These are phyloP conservation scores for Incurvaria masculella DNA, from an alignment of 2,888 invertebrate genomes.

Conservation along the genomic window DNA sequence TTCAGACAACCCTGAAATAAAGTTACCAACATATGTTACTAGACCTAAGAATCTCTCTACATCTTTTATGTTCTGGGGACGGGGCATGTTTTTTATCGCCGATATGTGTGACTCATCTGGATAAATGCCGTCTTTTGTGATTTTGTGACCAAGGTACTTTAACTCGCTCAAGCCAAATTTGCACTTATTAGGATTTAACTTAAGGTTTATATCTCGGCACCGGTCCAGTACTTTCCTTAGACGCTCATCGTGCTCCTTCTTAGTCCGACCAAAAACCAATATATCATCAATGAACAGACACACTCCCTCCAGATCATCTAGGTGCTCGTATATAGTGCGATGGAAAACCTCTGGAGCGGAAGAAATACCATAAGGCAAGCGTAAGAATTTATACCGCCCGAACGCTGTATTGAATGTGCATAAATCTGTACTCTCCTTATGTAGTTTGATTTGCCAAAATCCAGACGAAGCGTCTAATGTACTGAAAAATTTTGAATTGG, in stretches of 20 bases:
- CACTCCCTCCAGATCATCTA: slow-evolving; percentile 9
- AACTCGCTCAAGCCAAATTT: slow-evolving; percentile 5
- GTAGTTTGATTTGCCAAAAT: slow-evolving; percentile 15
- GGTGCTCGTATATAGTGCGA: slow-evolving; percentile 13
- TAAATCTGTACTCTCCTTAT: slow-evolving; percentile 11
- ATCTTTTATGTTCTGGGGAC: slow-evolving; percentile 14
- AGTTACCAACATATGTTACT: slow-evolving; percentile 17
- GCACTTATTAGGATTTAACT: slow-evolving; percentile 4
- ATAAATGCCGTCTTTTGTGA: slow-evolving; percentile 2
- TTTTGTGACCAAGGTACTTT: slow-evolving; percentile 7
- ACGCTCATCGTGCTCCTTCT: slow-evolving; percentile 7
- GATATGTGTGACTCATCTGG: slow-evolving; percentile 15
- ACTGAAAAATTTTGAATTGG: slow-evolving; percentile 13
- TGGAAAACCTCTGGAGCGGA: slow-evolving; percentile 19
- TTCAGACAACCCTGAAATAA: slow-evolving; percentile 18
- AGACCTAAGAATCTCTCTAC: slow-evolving; percentile 17
- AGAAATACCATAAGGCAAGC: slow-evolving; percentile 17
- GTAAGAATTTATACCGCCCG: slow-evolving; percentile 17
- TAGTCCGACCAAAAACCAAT: slow-evolving; percentile 5
- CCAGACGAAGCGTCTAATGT: slow-evolving; percentile 15
- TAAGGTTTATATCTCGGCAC: slow-evolving; percentile 3
- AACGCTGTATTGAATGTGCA: slow-evolving; percentile 18
- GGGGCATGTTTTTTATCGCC: slow-evolving; percentile 16
- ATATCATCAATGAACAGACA: slow-evolving; percentile 9
- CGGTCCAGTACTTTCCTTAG: slow-evolving; percentile 6